phyloP scores from a whole-genome alignment of 2,113 vertebrate species.

The zebrafish (Danio rerio) region DNA sequence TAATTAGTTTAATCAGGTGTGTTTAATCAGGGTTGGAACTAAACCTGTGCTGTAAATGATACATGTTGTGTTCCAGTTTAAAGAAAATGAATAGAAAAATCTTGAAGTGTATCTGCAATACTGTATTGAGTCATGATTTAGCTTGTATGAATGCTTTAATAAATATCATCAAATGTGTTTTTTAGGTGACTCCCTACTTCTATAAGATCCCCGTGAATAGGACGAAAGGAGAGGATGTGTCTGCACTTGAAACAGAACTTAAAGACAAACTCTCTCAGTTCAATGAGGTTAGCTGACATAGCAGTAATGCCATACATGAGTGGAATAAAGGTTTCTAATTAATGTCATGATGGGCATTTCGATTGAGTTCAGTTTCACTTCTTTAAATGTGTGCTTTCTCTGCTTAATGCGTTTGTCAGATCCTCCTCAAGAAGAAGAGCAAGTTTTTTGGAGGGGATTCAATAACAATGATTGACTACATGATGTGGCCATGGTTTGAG shows the following conservation, averaged over 20 bases:
- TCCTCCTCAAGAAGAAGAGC: conserved; percentile 76
- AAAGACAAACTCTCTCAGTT: conserved; percentile 77
- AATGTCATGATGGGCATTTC: not conserved
- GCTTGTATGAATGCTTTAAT: not conserved
- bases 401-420: conserved; percentile 71
- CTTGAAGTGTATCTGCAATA: too few relatives aligned
- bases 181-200: conserved; percentile 75
- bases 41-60: too few relatives aligned
- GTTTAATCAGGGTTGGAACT: too few relatives aligned
- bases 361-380: not conserved
- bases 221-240: conserved; percentile 73
- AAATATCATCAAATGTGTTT: not conserved
- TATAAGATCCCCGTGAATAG: conserved; percentile 65
- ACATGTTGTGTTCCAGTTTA: too few relatives aligned
- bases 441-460: conserved; percentile 82
- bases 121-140: too few relatives aligned
- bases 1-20: too few relatives aligned
- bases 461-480: conserved; percentile 89
- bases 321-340: not conserved
- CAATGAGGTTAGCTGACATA: conserved; percentile 75
- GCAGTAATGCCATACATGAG: too few relatives aligned
- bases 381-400: too few relatives aligned
- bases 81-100: too few relatives aligned
- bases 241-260: conserved; percentile 76
- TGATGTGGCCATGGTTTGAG: conserved; percentile 96